Evolutionary conservation across 1,140 invertebrate species (phyloP).

Genomic region (Zaprionus nigranus): DNA sequence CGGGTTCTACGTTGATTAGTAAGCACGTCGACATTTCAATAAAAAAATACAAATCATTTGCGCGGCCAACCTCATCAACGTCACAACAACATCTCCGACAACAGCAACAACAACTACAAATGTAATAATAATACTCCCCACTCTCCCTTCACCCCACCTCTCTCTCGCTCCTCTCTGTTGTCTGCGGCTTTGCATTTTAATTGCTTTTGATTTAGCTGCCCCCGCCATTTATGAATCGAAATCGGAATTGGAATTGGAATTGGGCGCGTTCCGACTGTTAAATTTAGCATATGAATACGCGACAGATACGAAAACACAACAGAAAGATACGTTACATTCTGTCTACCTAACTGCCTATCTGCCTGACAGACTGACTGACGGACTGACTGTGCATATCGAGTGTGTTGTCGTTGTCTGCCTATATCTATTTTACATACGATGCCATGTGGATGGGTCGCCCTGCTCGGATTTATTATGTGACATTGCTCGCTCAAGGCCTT

Average conservation of each 20-base stretch:
- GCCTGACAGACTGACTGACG: not conserved
- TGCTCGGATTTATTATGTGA: slow-evolving; percentile 11
- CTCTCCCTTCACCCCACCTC: not conserved
- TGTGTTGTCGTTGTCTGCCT: not conserved
- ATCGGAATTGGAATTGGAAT: slow-evolving; percentile 44
- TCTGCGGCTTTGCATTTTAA: slow-evolving; percentile 79
- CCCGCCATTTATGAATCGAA: slow-evolving; percentile 67
- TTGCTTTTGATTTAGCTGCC: slow-evolving; percentile 76
- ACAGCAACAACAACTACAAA: slow-evolving; percentile 19
- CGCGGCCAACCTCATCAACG: slow-evolving; percentile 60
- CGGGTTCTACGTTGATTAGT: slow-evolving; percentile 62
- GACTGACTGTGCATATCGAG: too few relatives aligned
- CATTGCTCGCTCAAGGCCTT: slow-evolving; percentile 21
- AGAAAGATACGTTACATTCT: slow-evolving; percentile 44
- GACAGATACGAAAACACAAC: slow-evolving; percentile 7
- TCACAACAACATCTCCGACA: slow-evolving; percentile 44
- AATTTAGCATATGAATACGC: slow-evolving; percentile 62
- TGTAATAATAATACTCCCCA: slow-evolving; percentile 28
- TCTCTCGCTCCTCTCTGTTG: slow-evolving; percentile 3
- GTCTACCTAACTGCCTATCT: slow-evolving; percentile 4
- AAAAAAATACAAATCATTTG: slow-evolving; percentile 55
- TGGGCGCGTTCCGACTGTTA: slow-evolving; percentile 52
- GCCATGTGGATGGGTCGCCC: slow-evolving; percentile 3
- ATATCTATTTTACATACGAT: slow-evolving; percentile 26
- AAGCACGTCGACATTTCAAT: slow-evolving; percentile 79